Conservation (phyloP, 30 jellyfish, hydroid and myxozoan genomes). For the Hydractinia echinata region DNA sequence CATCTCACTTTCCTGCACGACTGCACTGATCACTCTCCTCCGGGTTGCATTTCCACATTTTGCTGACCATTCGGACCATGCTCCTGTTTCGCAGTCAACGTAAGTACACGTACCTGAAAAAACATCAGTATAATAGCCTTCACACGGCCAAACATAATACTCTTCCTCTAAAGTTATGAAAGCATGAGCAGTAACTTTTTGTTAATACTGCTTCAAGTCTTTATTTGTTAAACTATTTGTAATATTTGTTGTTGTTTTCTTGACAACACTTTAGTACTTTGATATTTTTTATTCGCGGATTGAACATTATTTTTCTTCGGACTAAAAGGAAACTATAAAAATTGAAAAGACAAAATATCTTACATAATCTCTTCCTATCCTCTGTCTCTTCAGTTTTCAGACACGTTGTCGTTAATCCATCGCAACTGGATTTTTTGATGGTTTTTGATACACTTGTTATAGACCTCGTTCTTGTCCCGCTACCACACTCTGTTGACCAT, state of each 20-base stretch:
- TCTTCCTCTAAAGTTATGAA: too few relatives aligned
- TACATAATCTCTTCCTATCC: conserved; percentile 42
- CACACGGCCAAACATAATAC: too few relatives aligned
- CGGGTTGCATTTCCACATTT: conserved; percentile 39
- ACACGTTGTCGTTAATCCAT: conserved; percentile 51
- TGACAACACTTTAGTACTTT: too few relatives aligned
- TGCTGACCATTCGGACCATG: conserved; percentile 19
- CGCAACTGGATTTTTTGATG: conserved; percentile 41
- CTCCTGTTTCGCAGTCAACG: conserved; percentile 24
- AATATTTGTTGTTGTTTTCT: too few relatives aligned
- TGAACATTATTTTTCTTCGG: too few relatives aligned
- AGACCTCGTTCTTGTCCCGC: conserved; percentile 40
- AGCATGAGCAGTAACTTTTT: too few relatives aligned
- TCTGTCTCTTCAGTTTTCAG: conserved; percentile 52
- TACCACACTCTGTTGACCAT: conserved; percentile 65
- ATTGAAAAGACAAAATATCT: background rate
- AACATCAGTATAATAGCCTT: background rate
- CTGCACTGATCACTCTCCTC: conserved; percentile 24
- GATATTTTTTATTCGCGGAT: too few relatives aligned
- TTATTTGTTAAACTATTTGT: too few relatives aligned
- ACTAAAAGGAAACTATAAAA: background rate
- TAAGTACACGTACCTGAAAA: conserved; percentile 25
- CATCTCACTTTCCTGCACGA: background rate
- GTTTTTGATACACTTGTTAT: conserved; percentile 41
- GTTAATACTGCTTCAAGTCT: too few relatives aligned